A percentile compares a stretch with the other conserved stretches of the same genome.
Conservation (phyloP, 2,888 invertebrate species). For the Linnaemya tessellans region DNA sequence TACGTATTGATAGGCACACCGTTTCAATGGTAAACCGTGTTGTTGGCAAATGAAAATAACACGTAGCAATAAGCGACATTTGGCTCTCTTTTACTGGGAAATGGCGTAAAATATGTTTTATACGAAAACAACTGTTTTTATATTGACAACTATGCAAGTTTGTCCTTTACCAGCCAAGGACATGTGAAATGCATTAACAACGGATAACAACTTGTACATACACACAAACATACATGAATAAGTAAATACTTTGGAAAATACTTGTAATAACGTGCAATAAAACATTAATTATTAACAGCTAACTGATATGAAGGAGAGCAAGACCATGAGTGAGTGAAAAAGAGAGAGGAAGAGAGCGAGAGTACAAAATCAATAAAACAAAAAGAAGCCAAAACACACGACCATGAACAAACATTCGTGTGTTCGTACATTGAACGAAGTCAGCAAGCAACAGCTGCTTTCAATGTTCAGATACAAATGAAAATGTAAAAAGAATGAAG, state of each 20-base stretch:
- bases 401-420: slow-evolving; percentile 19
- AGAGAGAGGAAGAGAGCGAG: slow-evolving; percentile 27
- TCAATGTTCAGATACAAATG: slow-evolving; percentile 19
- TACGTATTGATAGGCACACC: slow-evolving; percentile 64
- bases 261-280: slow-evolving; percentile 64
- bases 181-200: slow-evolving; percentile 53
- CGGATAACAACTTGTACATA: slow-evolving; percentile 16
- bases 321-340: not conserved
- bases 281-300: slow-evolving; percentile 68
- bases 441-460: slow-evolving; percentile 66
- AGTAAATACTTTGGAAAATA: slow-evolving; percentile 37
- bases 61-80: slow-evolving; percentile 16
- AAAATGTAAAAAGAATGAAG: slow-evolving; percentile 17
- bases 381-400: slow-evolving; percentile 23
- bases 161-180: slow-evolving; percentile 69
- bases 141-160: slow-evolving; percentile 49
- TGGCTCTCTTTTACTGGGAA: slow-evolving; percentile 42
- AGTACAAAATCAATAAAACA: slow-evolving; percentile 60
- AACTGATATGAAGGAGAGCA: slow-evolving; percentile 12
- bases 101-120: slow-evolving; percentile 15
- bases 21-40: slow-evolving; percentile 46
- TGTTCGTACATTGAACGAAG: not conserved
- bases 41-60: slow-evolving; percentile 10
- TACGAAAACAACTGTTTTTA: not conserved
- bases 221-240: slow-evolving; percentile 8